phyloP scores from a whole-genome alignment of 2,113 vertebrate genomes.

The Verasper variegatus region DNA sequence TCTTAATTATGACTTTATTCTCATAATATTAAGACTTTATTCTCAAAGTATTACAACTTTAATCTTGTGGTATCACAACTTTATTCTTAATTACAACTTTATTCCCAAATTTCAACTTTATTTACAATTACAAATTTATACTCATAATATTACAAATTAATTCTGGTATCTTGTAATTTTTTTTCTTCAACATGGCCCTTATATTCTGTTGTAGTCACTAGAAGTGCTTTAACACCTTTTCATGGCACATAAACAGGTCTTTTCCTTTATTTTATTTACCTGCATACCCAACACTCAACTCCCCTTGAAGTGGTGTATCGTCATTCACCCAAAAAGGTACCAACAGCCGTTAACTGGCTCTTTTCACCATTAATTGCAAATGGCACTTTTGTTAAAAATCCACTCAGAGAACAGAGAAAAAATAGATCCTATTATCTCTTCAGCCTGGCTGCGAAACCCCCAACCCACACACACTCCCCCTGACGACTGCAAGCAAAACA shows the following conservation, averaged over 20 bases:
- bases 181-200: too few species aligned
- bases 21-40: too few species aligned
- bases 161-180: too few species aligned
- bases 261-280: constrained; percentile 3
- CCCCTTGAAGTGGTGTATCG: too few species aligned
- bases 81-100: too few species aligned
- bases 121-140: too few species aligned
- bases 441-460: not conserved
- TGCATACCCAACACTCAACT: not conserved
- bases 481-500: constrained; percentile 8
- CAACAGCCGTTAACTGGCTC: not conserved
- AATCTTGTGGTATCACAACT: too few species aligned
- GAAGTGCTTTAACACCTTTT: not conserved
- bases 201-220: too few species aligned
- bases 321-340: constrained; percentile 8
- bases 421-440: constrained; percentile 35
- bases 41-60: too few species aligned
- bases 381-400: constrained; percentile 22
- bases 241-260: not conserved
- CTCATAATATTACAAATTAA: too few species aligned
- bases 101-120: too few species aligned
- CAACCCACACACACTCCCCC: not conserved
- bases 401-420: constrained; percentile 8
- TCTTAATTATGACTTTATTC: too few species aligned
- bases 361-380: constrained; percentile 19